Base-by-base conservation (phyloP, 2,888 invertebrate genomes). In the Molanna angustata region DNA sequence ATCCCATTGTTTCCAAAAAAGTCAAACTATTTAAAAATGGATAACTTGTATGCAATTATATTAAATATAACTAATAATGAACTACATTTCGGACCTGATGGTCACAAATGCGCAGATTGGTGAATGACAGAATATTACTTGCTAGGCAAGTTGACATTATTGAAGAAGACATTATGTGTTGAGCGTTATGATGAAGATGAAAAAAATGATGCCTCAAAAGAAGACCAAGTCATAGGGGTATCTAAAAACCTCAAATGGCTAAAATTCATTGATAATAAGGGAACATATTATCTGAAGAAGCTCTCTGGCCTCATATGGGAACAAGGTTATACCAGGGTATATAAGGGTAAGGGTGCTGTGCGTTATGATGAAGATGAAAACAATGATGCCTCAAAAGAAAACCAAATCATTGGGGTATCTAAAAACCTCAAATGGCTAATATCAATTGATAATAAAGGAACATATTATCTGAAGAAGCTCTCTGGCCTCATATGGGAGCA, bases 271-370 rank as follows among this genome's bases (percentile, higher is more conserved):
- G 90, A 94, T 69, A 82, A 89, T 54, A 91, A 94, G 69, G 81
- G 83, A 27, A 83, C 82, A 3, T 83, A 89, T n/a, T n/a, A n/a
- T 3, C 74, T 97, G 56, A 96, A 96, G 69, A 80, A 83, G 44
- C 74, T 97, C n/a, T 96, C 96, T 69, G 95, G 94, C 1, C 80
- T 90, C 57, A 86, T 97, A 63, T 95, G 92, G 90, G 82, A 84
- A 64, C 82, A 86, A 61, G 96, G 91, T 2, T 96, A 93, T 67
- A 80, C 84, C 61, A 78, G 77, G 49, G 90, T 88, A 31, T 79
- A 82, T 31, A 71, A n/a, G n/a, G n/a, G n/a, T n/a, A n/a, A n/a
- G n/a, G n/a, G n/a, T n/a, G n/a, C n/a, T n/a, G n/a, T n/a, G n/a
- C n/a, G n/a, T n/a, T n/a, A n/a, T n/a, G n/a, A n/a, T n/a, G n/a